Conservation (phyloP, 2,797 vertebrate species). For the Spinibarbus caldwelli region DNA sequence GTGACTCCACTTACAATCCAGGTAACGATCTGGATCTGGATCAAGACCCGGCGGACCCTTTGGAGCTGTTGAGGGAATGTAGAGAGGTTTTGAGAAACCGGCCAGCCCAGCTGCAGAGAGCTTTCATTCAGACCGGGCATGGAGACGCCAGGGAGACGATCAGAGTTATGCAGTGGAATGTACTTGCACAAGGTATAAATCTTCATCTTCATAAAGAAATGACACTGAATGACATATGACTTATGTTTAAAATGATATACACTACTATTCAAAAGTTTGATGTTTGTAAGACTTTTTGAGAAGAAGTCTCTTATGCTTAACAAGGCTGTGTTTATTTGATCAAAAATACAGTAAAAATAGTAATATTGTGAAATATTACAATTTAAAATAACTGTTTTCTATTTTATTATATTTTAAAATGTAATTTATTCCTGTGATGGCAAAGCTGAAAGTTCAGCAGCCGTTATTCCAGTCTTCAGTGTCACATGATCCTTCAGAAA, state of each 20-base stretch:
- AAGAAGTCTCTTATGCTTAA: not conserved
- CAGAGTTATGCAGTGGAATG: conserved; percentile 97
- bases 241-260: not conserved
- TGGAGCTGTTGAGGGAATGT: conserved; percentile 88
- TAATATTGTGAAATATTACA: too few species aligned
- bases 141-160: conserved; percentile 31
- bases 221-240: not conserved
- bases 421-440: not conserved
- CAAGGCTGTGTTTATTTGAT: not conserved
- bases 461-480: not conserved
- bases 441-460: not conserved
- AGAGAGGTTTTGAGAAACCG: conserved; percentile 84
- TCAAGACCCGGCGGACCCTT: conserved; percentile 80
- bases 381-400: not conserved
- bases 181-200: conserved; percentile 91
- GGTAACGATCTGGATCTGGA: conserved; percentile 62
- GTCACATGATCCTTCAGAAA: not conserved
- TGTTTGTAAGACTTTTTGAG: too few species aligned
- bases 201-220: not conserved
- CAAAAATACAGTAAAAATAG: not conserved
- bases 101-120: conserved; percentile 84
- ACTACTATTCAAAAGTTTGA: not conserved
- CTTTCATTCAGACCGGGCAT: conserved; percentile 76
- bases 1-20: conserved; percentile 33
- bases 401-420: not conserved